A percentile compares a stretch with the other conserved stretches of the same genome.
Evolutionary conservation across 2,113 vertebrate species (phyloP).

Genomic region (Micronisus gabar): DNA sequence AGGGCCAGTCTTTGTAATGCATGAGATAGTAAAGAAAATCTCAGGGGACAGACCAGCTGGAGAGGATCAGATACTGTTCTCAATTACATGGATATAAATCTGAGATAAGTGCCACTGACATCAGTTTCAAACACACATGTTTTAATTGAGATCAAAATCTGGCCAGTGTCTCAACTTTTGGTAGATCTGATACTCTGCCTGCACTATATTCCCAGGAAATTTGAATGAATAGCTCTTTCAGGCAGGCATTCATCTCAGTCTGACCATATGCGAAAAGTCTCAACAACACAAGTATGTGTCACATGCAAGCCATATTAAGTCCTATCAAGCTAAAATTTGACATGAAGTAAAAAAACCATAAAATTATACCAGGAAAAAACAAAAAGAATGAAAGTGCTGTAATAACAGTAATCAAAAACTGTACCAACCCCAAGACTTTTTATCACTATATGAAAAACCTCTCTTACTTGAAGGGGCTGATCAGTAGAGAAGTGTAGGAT

Average conservation of each 20-base stretch:
- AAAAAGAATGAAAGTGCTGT: not conserved
- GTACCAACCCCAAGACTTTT: not conserved
- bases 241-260: not conserved
- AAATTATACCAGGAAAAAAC: not conserved
- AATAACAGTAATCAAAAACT: not conserved
- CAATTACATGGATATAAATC: not conserved
- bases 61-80: not conserved
- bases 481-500: not conserved
- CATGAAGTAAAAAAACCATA: not conserved
- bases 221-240: not conserved
- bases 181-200: not conserved
- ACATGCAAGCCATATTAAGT: not conserved
- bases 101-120: not conserved
- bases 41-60: fast-evolving
- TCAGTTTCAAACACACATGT: not conserved
- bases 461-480: not conserved
- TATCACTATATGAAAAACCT: not conserved
- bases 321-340: not conserved
- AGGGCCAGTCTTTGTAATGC: not conserved
- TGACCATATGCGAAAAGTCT: not conserved
- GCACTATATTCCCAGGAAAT: not conserved
- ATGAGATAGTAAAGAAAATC: not conserved
- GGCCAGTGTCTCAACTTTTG: not conserved
- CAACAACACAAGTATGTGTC: not conserved
- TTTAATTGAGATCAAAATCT: not conserved